These are phyloP conservation scores for Phrynocephalus versicolor DNA, from an alignment of 2,113 vertebrate genomes.

Conservation along the genomic window DNA sequence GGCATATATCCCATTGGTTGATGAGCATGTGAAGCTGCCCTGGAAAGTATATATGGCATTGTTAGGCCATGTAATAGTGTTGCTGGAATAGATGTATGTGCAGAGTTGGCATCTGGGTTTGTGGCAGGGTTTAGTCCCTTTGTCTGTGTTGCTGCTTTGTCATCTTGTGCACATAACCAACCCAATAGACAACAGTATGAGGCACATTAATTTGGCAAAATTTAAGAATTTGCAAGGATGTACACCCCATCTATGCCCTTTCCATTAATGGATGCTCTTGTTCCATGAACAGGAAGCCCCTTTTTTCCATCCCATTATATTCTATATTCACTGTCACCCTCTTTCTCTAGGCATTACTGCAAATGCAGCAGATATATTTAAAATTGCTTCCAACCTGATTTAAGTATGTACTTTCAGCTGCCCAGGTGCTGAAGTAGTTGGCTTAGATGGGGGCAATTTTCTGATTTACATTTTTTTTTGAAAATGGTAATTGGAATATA, in stretches of 20 bases:
- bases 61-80: no score
- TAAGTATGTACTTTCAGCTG: slow-evolving; percentile 9
- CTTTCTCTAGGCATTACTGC: neutral
- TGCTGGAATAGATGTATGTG: no score
- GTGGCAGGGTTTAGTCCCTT: no score
- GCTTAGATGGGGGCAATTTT: neutral
- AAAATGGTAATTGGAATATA: neutral
- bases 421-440: neutral
- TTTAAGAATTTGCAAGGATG: neutral
- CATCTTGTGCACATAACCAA: no score
- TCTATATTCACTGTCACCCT: neutral
- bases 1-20: no score
- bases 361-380: neutral
- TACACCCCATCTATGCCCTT: neutral
- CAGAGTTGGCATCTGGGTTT: no score
- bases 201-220: no score
- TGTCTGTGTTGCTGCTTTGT: no score
- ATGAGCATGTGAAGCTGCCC: no score
- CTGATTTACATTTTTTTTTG: neutral
- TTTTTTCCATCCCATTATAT: neutral
- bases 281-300: neutral
- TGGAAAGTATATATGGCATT: no score
- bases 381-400: neutral
- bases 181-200: no score
- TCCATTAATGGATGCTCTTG: neutral